Evolutionary conservation across 2,113 vertebrate species (phyloP).

Genomic region (Grus americana): DNA sequence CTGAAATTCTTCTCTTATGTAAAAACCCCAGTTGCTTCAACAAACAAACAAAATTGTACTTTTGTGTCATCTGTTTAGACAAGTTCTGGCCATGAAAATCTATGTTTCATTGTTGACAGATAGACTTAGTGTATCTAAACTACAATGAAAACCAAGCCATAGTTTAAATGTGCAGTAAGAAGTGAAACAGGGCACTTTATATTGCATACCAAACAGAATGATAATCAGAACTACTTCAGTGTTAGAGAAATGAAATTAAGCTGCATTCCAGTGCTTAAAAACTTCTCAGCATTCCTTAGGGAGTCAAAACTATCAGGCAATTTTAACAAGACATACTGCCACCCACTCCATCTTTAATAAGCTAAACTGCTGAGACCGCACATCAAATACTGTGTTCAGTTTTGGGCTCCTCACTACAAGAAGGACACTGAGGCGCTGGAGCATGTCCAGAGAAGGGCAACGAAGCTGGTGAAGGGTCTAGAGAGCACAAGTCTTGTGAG

Average conservation of each 20-base stretch:
- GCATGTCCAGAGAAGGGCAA: fast-evolving
- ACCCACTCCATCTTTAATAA: background rate
- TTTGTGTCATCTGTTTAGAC: background rate
- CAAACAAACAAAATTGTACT: background rate
- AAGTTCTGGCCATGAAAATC: background rate
- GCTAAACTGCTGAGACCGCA: background rate
- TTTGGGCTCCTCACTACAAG: background rate
- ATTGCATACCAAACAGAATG: background rate
- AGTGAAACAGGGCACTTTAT: background rate
- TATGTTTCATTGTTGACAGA: background rate
- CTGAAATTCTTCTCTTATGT: background rate
- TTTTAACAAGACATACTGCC: background rate
- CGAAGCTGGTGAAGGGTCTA: fast-evolving
- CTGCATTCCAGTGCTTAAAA: background rate
- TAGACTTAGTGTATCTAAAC: background rate
- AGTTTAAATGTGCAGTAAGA: background rate
- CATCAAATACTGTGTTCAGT: background rate
- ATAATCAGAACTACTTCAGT: background rate
- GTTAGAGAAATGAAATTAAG: background rate
- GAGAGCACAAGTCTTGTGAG: background rate
- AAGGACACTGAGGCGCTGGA: background rate
- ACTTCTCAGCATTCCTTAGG: background rate
- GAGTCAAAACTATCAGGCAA: background rate
- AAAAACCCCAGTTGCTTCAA: background rate
- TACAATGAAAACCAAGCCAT: background rate